phyloP scores from a whole-genome alignment of 92 coral and sea anemone genomes.

The Phenganax subtilis region DNA sequence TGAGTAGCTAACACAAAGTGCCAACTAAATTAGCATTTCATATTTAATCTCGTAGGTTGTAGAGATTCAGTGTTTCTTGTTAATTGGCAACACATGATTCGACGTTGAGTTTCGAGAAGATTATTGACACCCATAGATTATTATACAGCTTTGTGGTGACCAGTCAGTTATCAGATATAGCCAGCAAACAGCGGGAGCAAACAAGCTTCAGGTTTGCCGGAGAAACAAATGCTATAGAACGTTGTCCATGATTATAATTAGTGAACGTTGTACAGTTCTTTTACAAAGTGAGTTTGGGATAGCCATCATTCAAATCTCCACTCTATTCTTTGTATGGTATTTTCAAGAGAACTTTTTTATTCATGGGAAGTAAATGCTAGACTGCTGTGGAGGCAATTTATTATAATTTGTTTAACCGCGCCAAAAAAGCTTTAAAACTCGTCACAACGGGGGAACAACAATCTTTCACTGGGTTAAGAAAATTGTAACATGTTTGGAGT shows the following conservation, averaged over 20 bases:
- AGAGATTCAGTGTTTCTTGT: neutral
- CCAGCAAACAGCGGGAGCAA: slow-evolving; percentile 4
- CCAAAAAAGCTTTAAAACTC: neutral
- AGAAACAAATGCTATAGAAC: neutral
- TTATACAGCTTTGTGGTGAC: slow-evolving; percentile 11
- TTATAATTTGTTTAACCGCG: neutral
- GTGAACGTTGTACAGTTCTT: neutral
- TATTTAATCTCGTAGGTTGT: neutral
- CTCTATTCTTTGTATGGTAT: neutral
- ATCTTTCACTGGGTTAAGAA: too few species aligned
- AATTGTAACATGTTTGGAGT: too few species aligned
- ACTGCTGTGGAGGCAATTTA: slow-evolving; percentile 1
- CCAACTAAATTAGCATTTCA: slow-evolving; percentile 8
- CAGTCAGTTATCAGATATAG: slow-evolving; percentile 5
- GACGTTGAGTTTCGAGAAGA: neutral
- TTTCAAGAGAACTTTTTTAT: neutral
- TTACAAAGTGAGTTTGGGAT: neutral
- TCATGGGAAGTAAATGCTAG: slow-evolving; percentile 2
- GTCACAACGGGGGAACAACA: neutral
- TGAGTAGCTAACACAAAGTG: slow-evolving; percentile 5
- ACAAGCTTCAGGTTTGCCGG: neutral
- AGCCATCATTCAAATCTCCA: neutral
- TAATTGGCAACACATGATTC: slow-evolving; percentile 14
- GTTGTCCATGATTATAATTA: neutral
- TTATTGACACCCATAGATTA: slow-evolving; percentile 24